Evolutionary conservation across 2,113 vertebrate species (phyloP).

Genomic region (Vulpes lagopus): DNA sequence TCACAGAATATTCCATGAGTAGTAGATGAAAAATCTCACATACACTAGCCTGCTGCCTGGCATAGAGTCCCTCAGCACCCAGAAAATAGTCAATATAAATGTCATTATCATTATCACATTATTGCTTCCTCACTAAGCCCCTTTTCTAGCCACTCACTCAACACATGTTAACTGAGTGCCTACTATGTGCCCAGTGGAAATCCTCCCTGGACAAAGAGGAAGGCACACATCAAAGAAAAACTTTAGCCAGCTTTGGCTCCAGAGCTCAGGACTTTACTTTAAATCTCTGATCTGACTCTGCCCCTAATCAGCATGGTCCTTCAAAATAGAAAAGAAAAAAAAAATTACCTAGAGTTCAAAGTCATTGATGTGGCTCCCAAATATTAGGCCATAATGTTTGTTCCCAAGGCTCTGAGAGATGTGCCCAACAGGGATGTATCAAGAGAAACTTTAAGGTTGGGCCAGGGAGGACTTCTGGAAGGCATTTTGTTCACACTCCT

Average conservation of each 20-base stretch:
- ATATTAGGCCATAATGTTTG: background rate
- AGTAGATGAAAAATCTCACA: background rate
- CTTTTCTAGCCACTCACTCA: background rate
- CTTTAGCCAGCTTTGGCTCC: background rate
- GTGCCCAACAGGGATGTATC: background rate
- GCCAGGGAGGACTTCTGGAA: background rate
- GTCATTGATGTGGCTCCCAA: background rate
- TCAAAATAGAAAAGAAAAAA: background rate
- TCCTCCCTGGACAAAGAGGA: background rate
- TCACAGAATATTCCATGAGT: background rate
- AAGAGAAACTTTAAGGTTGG: background rate
- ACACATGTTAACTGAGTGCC: background rate
- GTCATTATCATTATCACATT: rapidly evolving
- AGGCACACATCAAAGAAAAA: background rate
- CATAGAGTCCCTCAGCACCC: background rate
- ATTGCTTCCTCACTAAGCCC: background rate
- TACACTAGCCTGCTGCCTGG: background rate
- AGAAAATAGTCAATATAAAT: rapidly evolving
- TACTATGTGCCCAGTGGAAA: background rate
- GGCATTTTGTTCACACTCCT: background rate
- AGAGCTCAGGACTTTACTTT: background rate
- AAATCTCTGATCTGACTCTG: background rate
- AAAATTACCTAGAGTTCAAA: background rate
- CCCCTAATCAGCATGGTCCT: background rate
- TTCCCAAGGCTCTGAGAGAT: background rate